phyloP scores from a whole-genome alignment of 2,888 invertebrate genomes.

The Synergus itoensis region DNA sequence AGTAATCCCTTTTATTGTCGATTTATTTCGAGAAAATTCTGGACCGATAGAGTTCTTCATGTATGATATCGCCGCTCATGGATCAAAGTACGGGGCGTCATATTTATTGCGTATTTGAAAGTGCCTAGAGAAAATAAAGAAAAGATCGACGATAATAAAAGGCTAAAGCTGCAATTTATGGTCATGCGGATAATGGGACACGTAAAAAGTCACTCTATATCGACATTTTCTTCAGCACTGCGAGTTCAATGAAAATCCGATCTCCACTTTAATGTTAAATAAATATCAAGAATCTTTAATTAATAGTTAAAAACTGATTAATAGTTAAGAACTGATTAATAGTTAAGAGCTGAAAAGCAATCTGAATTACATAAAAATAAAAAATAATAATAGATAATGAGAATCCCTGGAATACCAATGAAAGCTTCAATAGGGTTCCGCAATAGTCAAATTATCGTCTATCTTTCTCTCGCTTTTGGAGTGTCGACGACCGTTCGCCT shows the following conservation, averaged over 20 bases:
- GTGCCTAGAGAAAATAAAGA: not conserved
- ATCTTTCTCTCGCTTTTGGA: slow-evolving; percentile 47
- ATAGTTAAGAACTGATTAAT: too few relatives aligned
- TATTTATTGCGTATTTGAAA: not conserved
- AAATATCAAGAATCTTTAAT: too few relatives aligned
- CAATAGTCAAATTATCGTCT: slow-evolving; percentile 34
- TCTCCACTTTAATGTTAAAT: too few relatives aligned
- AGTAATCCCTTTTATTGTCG: too few relatives aligned
- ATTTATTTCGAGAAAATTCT: too few relatives aligned
- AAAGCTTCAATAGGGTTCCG: slow-evolving; percentile 6
- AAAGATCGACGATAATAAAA: not conserved
- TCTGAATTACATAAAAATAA: too few relatives aligned
- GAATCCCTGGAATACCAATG: not conserved
- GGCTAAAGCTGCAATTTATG: not conserved
- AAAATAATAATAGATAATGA: not conserved
- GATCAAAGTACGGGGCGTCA: not conserved
- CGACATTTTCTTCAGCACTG: not conserved
- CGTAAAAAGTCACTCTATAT: not conserved
- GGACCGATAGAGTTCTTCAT: too few relatives aligned
- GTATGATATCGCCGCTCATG: not conserved
- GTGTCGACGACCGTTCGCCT: slow-evolving; percentile 52
- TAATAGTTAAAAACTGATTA: too few relatives aligned
- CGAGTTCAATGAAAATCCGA: too few relatives aligned
- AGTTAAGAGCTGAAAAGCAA: too few relatives aligned
- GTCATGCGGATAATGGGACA: not conserved